Conservation (phyloP, 2,113 vertebrate species). For the Ceratotherium simum region DNA sequence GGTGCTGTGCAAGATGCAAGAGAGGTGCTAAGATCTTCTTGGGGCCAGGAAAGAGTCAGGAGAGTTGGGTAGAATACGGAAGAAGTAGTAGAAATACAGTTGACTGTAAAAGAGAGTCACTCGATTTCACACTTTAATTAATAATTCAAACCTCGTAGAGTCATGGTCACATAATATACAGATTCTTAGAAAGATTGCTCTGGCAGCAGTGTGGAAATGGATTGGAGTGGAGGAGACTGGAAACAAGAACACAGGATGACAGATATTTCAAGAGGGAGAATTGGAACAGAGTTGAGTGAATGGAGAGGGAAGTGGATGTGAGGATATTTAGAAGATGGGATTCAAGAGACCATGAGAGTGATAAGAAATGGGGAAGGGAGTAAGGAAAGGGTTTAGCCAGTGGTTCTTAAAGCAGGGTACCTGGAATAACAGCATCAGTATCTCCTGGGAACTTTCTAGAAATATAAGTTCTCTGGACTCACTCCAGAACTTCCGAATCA, state of each 20-base stretch:
- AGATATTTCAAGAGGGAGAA: neutral
- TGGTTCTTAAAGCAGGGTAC: neutral
- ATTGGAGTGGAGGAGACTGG: neutral
- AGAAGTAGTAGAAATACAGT: neutral
- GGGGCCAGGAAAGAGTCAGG: neutral
- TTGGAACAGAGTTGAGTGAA: neutral
- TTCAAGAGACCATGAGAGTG: neutral
- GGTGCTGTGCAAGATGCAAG: neutral
- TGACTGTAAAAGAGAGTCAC: neutral
- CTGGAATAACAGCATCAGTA: neutral
- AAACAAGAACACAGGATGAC: neutral
- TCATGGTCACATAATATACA: neutral
- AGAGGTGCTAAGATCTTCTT: neutral
- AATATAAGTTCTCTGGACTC: neutral
- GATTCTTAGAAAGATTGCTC: neutral
- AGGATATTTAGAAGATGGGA: neutral
- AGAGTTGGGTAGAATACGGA: neutral
- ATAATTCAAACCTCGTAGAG: neutral
- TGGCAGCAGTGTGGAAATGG: neutral
- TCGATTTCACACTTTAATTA: neutral
- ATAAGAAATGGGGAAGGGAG: neutral
- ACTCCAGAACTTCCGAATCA: neutral
- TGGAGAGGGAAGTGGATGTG: neutral
- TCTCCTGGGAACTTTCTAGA: neutral
- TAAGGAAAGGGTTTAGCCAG: neutral